Base-by-base conservation (phyloP, 2,113 vertebrate genomes). In the Pycnonotus jocosus region DNA sequence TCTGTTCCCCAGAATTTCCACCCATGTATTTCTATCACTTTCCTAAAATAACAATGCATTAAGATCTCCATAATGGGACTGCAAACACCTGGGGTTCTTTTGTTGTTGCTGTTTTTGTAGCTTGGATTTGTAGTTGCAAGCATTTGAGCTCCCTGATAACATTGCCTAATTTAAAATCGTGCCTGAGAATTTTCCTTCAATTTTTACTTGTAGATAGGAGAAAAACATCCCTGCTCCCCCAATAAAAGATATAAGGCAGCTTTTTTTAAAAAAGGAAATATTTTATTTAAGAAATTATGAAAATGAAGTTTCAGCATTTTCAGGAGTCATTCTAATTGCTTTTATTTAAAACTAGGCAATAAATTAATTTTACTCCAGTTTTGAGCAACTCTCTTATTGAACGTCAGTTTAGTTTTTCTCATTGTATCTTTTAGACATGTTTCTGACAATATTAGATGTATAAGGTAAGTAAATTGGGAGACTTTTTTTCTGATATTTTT, bases 81-180 rank as follows among this genome's bases (percentile, higher is more conserved):
- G 44, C 15, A n/a, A 53, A 60, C 3, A 10, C 14, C 9, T 7
- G 11, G 17, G 7, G 2, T 1, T 2, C 21, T 44, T 30, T n/a
- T 14, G 11, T 12, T 65, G 16, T 70, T 45, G 27, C 38, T 40
- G 16, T 22, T 45, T 66, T 62, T 7, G 4, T 35, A 70, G 11
- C 5, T 58, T 62, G 38, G 57, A 62, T 88, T 77, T 83, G 17
- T 3, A 14, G 20, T 62, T 82, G 21, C 11, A 42, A 48, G 28
- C 40, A 50, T 35, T 50, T 54, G 42, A 48, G 17, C 25, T 77
- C 25, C 71, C 66, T 65, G 20, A 70, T 48, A 37, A 30, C 10
- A 35, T 56, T 69, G 21, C 15, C 11, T 28, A 45, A 3, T 22
- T 92, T 51, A 73, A 82, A 72, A 44, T 33, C 83, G 47, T 79